Base-by-base conservation (phyloP, 1,140 invertebrate species). In the Lordiphosa mommai region DNA sequence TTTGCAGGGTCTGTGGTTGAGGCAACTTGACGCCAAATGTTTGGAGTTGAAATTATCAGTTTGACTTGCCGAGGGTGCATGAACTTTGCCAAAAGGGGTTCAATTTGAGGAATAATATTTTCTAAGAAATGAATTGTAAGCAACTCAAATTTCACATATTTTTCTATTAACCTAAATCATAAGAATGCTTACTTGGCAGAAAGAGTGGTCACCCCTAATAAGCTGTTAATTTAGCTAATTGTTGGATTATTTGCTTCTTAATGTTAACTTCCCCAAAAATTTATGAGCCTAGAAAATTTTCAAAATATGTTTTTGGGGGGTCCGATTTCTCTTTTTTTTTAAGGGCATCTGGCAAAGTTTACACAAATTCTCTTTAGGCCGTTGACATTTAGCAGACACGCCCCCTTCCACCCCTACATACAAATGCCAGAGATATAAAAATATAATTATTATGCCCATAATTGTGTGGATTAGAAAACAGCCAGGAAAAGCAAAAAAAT, bases 321-420 rank as follows among this genome's bases (percentile, higher is more conserved):
- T 43, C 13, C 10, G 10, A 27, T 37, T 36, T 16, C 14, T 10
- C 12, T 13, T 17, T 6, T 12, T 9, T 29, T 43, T 43, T 29
- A 13, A 32, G 46, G 58, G 14, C 76, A 80, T 80, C 71, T 80
- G 74, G 74, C 40, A 49, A 64, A 30, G 13, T 61, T 74, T 74
- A 53, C 43, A 64, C 7, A 36, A 51, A 36, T 53, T 50, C 13
- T 5, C n/a, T 32, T 40, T 57, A 17, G 52, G n/a, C 34, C 13
- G 46, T 63, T 76, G 77, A 84, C 61, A 64, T 76, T 82, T 41
- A 63, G 67, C 76, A 82, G 76, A 67, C 76, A n/a, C n/a, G n/a
- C n/a, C n/a, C n/a, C n/a, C n/a, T n/a, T n/a, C n/a, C n/a, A n/a
- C n/a, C n/a, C n/a, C n/a, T n/a, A n/a, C n/a, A n/a, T n/a, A n/a